Evolutionary conservation across 1,140 invertebrate genomes (phyloP).

Genomic region (Geopemphigus sp.): DNA sequence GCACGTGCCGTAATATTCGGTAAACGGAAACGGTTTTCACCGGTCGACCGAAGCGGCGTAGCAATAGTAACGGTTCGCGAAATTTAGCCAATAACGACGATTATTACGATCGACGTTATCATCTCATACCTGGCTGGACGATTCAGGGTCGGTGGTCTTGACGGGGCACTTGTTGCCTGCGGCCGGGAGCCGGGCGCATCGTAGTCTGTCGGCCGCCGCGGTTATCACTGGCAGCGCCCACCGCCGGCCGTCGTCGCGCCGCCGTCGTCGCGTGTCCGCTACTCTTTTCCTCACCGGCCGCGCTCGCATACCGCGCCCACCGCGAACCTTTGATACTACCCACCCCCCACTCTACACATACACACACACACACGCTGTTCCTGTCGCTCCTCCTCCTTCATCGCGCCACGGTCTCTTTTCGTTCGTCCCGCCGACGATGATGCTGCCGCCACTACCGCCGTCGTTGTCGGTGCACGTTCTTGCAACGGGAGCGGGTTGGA

Average conservation of each 20-base stretch:
- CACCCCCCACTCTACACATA: too few species aligned
- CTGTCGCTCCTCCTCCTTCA: too few species aligned
- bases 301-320: too few species aligned
- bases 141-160: slow-evolving; percentile 44
- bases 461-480: neutral
- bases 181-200: slow-evolving; percentile 48
- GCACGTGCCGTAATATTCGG: too few species aligned
- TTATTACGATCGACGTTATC: neutral
- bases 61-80: too few species aligned
- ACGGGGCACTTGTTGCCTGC: slow-evolving; percentile 49
- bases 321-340: too few species aligned
- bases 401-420: neutral
- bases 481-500: neutral
- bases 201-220: slow-evolving; percentile 45
- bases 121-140: slow-evolving; percentile 34
- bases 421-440: neutral
- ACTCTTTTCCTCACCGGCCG: too few species aligned
- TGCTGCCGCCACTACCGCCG: neutral
- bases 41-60: too few species aligned
- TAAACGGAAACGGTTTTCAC: too few species aligned
- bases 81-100: neutral
- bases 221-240: slow-evolving; percentile 44
- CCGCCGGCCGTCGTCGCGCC: neutral
- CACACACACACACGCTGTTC: too few species aligned
- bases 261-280: neutral